phyloP scores from a whole-genome alignment of 1,140 invertebrate genomes.

The Orius insidiosus region DNA sequence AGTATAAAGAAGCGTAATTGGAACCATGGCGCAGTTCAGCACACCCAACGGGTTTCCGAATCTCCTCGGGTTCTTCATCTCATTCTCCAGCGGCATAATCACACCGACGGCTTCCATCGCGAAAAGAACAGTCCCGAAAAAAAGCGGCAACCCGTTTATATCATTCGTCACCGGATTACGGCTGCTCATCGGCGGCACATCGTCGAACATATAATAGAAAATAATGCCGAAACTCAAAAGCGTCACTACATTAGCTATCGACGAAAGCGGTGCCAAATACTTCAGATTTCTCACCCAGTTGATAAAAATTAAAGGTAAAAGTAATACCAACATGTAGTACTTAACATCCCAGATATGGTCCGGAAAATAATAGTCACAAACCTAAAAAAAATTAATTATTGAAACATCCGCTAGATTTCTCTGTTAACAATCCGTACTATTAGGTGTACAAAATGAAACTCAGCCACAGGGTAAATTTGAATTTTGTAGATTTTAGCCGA shows the following conservation, averaged over 20 bases:
- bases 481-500: too few relatives aligned
- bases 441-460: too few relatives aligned
- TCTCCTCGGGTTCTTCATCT: constrained; percentile 57
- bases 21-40: constrained; percentile 55
- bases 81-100: constrained; percentile 67
- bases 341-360: constrained; percentile 24
- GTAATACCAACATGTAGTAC: constrained; percentile 36
- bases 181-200: constrained; percentile 31
- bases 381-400: constrained; percentile 7
- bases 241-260: constrained; percentile 48
- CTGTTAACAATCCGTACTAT: too few relatives aligned
- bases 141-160: constrained; percentile 34
- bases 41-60: constrained; percentile 56
- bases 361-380: constrained; percentile 29
- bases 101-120: constrained; percentile 47
- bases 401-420: too few relatives aligned
- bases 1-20: constrained; percentile 55
- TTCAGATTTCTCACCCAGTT: constrained; percentile 55
- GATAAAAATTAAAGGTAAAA: constrained; percentile 47
- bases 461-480: neutral
- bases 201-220: constrained; percentile 48
- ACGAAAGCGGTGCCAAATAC: constrained; percentile 53
- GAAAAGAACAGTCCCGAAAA: constrained; percentile 45
- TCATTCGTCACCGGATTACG: constrained; percentile 26
- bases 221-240: constrained; percentile 44